Evolutionary conservation across 2,797 vertebrate species (phyloP), one percentile per base, ranked within the genome.

Genomic region (Crax fasciolata): DNA sequence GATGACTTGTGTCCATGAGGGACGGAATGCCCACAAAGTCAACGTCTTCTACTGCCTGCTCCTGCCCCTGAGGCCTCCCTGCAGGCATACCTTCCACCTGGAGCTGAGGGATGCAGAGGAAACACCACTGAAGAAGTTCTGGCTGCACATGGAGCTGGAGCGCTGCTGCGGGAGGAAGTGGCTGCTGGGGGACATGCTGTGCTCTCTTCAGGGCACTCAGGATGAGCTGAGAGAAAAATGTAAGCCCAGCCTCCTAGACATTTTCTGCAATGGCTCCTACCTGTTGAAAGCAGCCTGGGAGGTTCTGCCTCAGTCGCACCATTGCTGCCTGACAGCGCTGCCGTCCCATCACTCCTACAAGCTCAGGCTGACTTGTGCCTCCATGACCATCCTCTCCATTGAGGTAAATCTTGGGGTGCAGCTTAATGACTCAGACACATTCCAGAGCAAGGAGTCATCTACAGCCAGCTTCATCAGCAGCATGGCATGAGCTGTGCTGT

Each of bases 121-220:
- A 18, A 25, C 13, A 18, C 9, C 20, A 38, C 9, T 1, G 3
- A 67, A 12, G 28, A 61, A 35, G 11, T 61, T 32, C 28, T 18
- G 35, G 21, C 9, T 63, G 24, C 16, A 8, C 2, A 0, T 48
- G 24, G 16, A 18, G 5, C 43, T 63, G 30, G 41, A 62, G 20
- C 25, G 9, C 17, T 18, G 1, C 1, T 11, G 46, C 6, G 28
- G 2, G 2, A 48, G 41, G 28, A 3, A 49, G 24, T 13, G 61
- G 35, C 21, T 83, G 30, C 6, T 70, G 30, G 6, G 7, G 6
- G 18, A 63, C 5, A 13, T n/a, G 8, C 9, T 30, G 14, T 67
- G 30, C 55, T 32, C 32, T 20, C 30, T 57, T 19, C 41, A 48
- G 1, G 2, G 73, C 51, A 28, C 27, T 16, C 51, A 28, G 10